Percentiles rank a stretch among this genome's conserved stretches.
Conservation (phyloP, 2,888 invertebrate genomes). For the Tetanocera ferruginea region DNA sequence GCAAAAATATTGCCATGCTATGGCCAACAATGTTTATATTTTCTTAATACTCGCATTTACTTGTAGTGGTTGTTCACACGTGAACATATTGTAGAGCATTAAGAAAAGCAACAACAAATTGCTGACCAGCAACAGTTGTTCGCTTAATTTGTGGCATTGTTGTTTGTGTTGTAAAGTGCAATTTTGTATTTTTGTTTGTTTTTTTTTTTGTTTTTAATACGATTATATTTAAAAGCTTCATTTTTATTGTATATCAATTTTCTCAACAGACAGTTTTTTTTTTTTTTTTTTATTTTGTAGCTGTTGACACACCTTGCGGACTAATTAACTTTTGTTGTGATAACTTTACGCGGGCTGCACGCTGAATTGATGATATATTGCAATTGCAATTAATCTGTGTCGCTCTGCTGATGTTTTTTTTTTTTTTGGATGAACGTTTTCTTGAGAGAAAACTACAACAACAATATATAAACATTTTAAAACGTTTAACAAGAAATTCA, state of each 20-base stretch:
- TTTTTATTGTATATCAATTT: background rate
- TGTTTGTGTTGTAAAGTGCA: too few species aligned
- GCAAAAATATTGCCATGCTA: background rate
- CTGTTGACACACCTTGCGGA: slow-evolving; percentile 42
- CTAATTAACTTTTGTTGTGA: slow-evolving; percentile 42
- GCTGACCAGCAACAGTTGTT: slow-evolving; percentile 28
- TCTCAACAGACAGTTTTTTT: background rate
- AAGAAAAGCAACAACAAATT: background rate
- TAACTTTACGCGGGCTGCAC: slow-evolving; percentile 13
- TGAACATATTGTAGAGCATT: slow-evolving; percentile 27
- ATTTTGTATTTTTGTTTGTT: background rate
- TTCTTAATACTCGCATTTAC: background rate
- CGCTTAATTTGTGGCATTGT: too few species aligned
- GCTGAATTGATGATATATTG: background rate
- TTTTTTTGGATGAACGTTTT: background rate
- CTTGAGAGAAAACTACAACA: too few species aligned
- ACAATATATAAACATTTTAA: slow-evolving; percentile 1
- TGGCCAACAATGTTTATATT: background rate
- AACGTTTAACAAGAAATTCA: slow-evolving; percentile 15
- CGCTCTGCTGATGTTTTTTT: background rate
- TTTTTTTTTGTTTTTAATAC: background rate
- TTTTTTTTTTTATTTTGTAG: slow-evolving; percentile 21
- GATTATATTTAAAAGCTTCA: background rate
- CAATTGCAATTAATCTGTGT: slow-evolving; percentile 24
- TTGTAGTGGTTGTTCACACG: background rate